Conservation (phyloP, 2,113 vertebrate genomes). For the Mesoclemmys tuberculata region DNA sequence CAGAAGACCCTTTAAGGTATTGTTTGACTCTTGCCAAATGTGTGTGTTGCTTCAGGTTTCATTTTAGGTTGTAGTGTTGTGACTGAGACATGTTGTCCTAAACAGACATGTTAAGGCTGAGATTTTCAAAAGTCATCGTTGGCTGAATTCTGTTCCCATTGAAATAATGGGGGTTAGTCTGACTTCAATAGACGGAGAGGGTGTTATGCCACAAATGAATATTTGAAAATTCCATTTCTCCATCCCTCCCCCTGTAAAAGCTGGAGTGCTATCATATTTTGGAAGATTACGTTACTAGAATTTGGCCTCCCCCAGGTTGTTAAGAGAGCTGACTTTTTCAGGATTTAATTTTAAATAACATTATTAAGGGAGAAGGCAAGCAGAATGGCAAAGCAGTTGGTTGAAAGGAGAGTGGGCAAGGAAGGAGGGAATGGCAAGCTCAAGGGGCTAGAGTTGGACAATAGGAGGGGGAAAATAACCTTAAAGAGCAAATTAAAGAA, state of each 20-base stretch:
- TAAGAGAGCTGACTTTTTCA: neutral
- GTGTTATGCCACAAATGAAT: neutral
- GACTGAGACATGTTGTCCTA: neutral
- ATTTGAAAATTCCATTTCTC: neutral
- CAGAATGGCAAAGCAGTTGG: neutral
- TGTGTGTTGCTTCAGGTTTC: neutral
- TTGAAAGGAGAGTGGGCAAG: neutral
- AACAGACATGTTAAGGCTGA: neutral
- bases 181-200: neutral
- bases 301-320: neutral
- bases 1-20: slow-evolving; percentile 77
- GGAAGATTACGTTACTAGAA: neutral
- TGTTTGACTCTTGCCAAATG: slow-evolving; percentile 16
- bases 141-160: neutral
- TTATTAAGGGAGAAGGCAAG: neutral
- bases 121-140: neutral
- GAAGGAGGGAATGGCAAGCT: neutral
- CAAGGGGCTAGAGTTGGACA: neutral
- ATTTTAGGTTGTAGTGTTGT: neutral
- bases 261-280: neutral
- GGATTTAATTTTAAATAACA: neutral
- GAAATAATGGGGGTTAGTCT: neutral
- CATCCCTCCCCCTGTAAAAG: neutral
- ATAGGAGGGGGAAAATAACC: neutral
- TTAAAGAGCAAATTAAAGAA: neutral